Percentiles rank a stretch among this genome's conserved stretches.
Evolutionary conservation across 2,113 vertebrate species (phyloP).

Genomic region (Melanerpes aurifrons): DNA sequence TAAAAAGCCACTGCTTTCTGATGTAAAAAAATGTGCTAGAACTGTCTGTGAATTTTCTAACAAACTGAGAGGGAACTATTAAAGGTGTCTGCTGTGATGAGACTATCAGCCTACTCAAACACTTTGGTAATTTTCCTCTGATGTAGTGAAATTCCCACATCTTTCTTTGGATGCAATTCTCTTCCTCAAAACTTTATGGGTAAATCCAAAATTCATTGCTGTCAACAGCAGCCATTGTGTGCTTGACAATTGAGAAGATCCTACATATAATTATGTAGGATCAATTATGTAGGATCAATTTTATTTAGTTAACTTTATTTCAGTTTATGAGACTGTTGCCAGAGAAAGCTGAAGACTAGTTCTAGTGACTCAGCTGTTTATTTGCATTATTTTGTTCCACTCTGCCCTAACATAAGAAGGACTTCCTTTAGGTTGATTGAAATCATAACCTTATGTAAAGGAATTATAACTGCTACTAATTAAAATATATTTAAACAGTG

Average conservation of each 20-base stretch:
- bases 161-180: background rate
- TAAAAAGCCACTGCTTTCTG: background rate
- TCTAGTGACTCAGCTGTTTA: background rate
- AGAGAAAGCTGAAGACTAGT: background rate
- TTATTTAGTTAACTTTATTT: background rate
- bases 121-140: background rate
- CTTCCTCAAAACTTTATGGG: background rate
- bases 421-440: background rate
- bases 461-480: background rate
- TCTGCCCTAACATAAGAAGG: background rate
- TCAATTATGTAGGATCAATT: too few species aligned
- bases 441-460: background rate
- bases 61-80: background rate
- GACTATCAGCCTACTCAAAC: background rate
- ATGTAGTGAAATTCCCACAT: background rate
- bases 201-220: background rate
- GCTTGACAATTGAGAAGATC: background rate
- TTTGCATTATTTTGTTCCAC: accelerated
- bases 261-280: background rate
- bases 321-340: background rate
- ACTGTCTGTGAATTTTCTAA: background rate
- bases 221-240: background rate
- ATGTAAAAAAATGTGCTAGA: background rate
- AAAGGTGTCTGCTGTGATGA: background rate
- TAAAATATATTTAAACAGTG: background rate